Percentiles rank a stretch among this genome's conserved stretches.
These are phyloP conservation scores for Apis mellifera DNA, from an alignment of 1,140 invertebrate species.

Conservation along the genomic window Amel_HAv3.1 CM009932.2:5179501-5180000, in stretches of 20 bases:
- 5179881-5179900: neutral
- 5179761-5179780: conserved; percentile 53
- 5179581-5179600: conserved; percentile 31
- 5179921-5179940: neutral
- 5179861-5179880: neutral
- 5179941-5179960: neutral
- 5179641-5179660: conserved; percentile 68
- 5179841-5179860: neutral
- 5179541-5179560: conserved; percentile 59
- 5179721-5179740: conserved; percentile 41
- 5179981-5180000: conserved; percentile 21
- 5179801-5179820: neutral
- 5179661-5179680: neutral
- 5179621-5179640: conserved; percentile 35
- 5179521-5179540: conserved; percentile 61
- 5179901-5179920: neutral
- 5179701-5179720: conserved; percentile 15
- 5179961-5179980: neutral
- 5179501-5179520: neutral
- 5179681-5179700: no score
- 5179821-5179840: neutral
- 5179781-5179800: conserved; percentile 48
- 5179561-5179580: conserved; percentile 45
- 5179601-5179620: conserved; percentile 52
- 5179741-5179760: conserved; percentile 62